These are phyloP conservation scores for Pseudoatta argentina DNA, from an alignment of 1,140 invertebrate genomes.

Conservation along the genomic window DNA sequence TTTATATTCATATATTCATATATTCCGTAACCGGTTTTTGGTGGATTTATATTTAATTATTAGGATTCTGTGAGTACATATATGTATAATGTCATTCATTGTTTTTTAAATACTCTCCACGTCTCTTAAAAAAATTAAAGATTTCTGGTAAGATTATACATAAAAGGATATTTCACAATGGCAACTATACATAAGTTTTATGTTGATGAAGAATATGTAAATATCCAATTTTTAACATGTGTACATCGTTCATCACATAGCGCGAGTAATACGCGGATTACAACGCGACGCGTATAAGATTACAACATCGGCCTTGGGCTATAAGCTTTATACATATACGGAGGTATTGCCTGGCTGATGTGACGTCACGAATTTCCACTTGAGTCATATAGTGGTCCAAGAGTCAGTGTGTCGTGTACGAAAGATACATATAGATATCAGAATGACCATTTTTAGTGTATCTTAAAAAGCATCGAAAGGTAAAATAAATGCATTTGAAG, in stretches of 20 bases:
- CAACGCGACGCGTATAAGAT: conserved; percentile 61
- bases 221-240: conserved; percentile 36
- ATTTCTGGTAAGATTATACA: neutral
- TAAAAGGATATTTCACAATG: neutral
- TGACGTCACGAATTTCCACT: conserved; percentile 78
- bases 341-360: conserved; percentile 73
- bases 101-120: neutral
- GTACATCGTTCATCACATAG: neutral
- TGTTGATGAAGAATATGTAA: conserved; percentile 10
- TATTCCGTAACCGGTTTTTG: neutral
- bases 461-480: neutral
- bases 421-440: conserved; percentile 42
- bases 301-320: conserved; percentile 79
- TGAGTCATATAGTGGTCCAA: conserved; percentile 73
- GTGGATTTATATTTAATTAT: neutral
- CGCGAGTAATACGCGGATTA: conserved; percentile 32
- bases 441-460: conserved; percentile 36
- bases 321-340: conserved; percentile 82
- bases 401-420: conserved; percentile 38
- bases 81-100: neutral
- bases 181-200: neutral
- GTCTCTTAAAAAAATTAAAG: conserved; percentile 18
- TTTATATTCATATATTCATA: neutral
- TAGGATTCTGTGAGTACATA: neutral
- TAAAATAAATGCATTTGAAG: neutral